Evolutionary conservation across 2,888 invertebrate genomes (phyloP), one percentile per base, ranked within the genome.

Genomic region (Capitulum mitella): DNA sequence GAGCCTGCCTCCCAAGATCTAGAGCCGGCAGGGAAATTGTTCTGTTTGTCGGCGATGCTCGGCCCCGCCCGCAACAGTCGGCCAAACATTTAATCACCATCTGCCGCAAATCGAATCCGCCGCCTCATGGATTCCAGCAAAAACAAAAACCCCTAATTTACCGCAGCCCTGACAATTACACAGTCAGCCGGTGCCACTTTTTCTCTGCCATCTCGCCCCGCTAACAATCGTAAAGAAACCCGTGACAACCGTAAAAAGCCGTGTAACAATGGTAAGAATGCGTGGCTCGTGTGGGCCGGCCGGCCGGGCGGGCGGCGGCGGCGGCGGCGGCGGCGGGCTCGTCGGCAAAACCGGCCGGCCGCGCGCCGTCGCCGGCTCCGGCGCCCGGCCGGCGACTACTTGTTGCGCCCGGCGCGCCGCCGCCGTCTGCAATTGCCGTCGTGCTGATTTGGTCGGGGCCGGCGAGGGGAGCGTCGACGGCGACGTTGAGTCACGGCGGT

Each of bases 161-260:
- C 70, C 70, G 70, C 37, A 22, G 37, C 40, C 26, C 40, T 26
- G 40, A 70, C 70, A 70, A 70, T 70, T 70, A 70, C 70, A 70
- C 70, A 70, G 70, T 40, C 40, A 37, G 26, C 26, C 70, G 40
- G 70, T 70, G 40, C 70, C 70, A 70, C 70, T 70, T 70, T 70
- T 70, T 70, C 70, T 70, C 37, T 29, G 70, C 70, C 40, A 70
- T 40, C 70, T 40, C 26, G 37, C 3, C 70, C 70, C 19, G 70
- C 70, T 70, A 70, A 70, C 70, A 70, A 40, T 70, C 70, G 70
- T 70, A 70, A 70, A 70, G 70, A 70, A 70, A 70, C 70, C 70
- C 70, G 70, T 70, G 70, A 70, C 70, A 70, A 70, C 70, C 70
- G 70, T 70, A 70, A 70, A 70, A 70, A 70, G 70, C 37, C 70